Evolutionary conservation across 2,113 vertebrate genomes (phyloP).

Genomic region (Tupaia chinensis): DNA sequence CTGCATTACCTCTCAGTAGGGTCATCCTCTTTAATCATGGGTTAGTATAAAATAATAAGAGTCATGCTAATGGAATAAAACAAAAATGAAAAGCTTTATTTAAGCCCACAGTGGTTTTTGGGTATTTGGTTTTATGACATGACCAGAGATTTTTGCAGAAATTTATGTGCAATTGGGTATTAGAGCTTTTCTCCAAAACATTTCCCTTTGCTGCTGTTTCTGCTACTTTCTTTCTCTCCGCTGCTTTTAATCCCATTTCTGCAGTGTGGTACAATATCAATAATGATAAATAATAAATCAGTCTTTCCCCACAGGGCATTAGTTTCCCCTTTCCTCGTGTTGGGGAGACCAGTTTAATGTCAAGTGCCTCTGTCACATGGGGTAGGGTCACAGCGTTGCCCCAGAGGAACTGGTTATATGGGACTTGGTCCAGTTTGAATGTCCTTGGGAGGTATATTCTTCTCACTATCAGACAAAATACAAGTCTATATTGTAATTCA

Average conservation of each 20-base stretch:
- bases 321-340: background rate
- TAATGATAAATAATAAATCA: slow-evolving; percentile 69
- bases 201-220: background rate
- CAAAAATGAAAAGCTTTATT: background rate
- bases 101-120: background rate
- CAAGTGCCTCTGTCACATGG: background rate
- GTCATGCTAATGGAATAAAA: background rate
- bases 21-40: background rate
- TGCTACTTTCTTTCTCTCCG: background rate
- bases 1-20: background rate
- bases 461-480: background rate
- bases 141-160: background rate
- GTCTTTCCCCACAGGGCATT: slow-evolving; percentile 40
- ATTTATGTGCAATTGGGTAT: background rate
- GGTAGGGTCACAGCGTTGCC: background rate
- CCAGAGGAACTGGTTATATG: background rate
- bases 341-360: background rate
- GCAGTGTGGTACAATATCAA: background rate
- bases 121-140: background rate
- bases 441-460: background rate
- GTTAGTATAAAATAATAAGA: background rate
- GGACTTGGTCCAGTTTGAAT: background rate
- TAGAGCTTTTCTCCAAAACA: background rate
- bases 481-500: background rate
- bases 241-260: background rate